Conservation (phyloP, 2,797 vertebrate species). For the Uromys caudimaculatus region DNA sequence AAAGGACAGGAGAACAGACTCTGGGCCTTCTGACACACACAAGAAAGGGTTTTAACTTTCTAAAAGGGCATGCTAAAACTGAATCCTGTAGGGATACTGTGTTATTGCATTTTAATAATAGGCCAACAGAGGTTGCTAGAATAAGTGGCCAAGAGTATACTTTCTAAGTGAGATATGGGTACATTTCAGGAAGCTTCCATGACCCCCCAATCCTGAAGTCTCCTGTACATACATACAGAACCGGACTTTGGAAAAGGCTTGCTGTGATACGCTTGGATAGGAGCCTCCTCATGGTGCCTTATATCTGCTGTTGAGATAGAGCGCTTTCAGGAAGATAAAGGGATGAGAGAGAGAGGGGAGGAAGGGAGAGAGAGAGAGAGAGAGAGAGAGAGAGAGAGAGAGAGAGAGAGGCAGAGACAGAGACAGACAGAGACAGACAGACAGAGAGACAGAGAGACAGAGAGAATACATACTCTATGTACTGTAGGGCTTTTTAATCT, state of each 20-base stretch:
- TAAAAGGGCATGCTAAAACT: conserved; percentile 56
- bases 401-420: too few relatives aligned
- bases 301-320: neutral
- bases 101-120: neutral
- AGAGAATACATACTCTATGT: neutral
- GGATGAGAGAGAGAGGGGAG: neutral
- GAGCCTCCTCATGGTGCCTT: neutral
- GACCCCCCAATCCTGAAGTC: neutral
- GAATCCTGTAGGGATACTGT: neutral
- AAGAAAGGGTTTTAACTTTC: conserved; percentile 63
- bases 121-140: neutral
- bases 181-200: neutral
- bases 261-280: neutral
- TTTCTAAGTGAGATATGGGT: neutral
- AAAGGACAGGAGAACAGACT: conserved; percentile 21
- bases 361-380: neutral
- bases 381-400: neutral
- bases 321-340: neutral
- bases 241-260: neutral
- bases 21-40: neutral
- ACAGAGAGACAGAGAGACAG: too few relatives aligned
- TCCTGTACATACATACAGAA: neutral
- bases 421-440: too few relatives aligned
- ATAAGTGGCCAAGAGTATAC: neutral
- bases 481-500: neutral